Evolutionary conservation across 2,797 vertebrate species (phyloP), one percentile per base, ranked within the genome.

Genomic region (Microctenopoma steveboyesi): DNA sequence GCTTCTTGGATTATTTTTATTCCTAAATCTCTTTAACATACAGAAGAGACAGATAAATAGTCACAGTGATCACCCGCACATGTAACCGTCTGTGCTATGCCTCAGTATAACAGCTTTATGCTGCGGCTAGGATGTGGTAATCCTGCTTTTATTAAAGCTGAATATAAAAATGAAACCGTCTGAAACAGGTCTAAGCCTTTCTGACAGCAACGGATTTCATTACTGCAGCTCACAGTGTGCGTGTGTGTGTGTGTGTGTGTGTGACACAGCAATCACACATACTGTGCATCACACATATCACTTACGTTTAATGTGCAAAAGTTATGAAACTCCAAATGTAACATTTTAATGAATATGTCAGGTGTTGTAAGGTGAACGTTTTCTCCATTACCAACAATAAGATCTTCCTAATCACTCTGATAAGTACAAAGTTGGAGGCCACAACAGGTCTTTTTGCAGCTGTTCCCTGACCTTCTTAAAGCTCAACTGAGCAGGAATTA

Each of bases 111-210:
- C 68, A 72, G 65, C 50, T 63, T 46, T 47, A 58, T 43, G 39
- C 83, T 52, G 58, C 11, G 49, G 42, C 68, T 66, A 60, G 49
- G 71, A 62, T 4, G 39, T 55, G 18, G 57, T 92, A 92, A 93
- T 91, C 88, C 90, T 66, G 30, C 82, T 91, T 93, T 93, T 92
- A 93, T 92, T 91, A 90, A 88, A 92, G 68, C 42, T 48, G 76
- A 84, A 86, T 86, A 89, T 86, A 86, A 82, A 40, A 87, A 84
- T 74, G 79, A 88, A 89, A 85, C 69, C 56, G 50, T 85, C 76
- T 87, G 84, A 87, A 87, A 87, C 69, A 73, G 79, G 69, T 76
- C 69, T 87, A 87, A 91, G 79, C 79, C 73, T 58, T 57, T 79
- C 69, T 83, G 78, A 86, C 84, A 76, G 80, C 42, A 51, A 65